These are phyloP conservation scores for Pristis pectinata DNA, from an alignment of 2,797 vertebrate genomes.

Conservation along the genomic window DNA sequence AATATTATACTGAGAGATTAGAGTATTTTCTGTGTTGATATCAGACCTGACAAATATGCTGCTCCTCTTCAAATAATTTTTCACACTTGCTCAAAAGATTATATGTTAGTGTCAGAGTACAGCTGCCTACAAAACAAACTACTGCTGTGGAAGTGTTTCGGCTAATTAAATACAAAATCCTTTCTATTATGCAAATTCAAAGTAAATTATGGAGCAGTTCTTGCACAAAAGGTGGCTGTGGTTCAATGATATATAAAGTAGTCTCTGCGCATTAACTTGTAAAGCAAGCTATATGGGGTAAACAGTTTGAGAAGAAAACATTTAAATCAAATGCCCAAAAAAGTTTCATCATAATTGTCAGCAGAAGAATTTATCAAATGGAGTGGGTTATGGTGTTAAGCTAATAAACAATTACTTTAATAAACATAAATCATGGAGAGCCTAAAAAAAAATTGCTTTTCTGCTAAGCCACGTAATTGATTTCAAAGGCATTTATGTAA, in stretches of 20 bases:
- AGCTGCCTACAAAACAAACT: background rate
- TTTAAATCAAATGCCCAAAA: too few species aligned
- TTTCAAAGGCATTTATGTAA: background rate
- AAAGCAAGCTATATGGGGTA: too few species aligned
- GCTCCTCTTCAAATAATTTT: background rate
- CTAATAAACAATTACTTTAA: background rate
- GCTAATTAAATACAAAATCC: too few species aligned
- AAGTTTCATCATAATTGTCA: too few species aligned
- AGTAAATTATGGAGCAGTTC: too few species aligned
- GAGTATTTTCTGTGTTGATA: background rate
- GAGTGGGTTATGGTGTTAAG: background rate
- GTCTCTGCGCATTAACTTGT: too few species aligned
- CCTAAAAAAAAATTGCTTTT: background rate
- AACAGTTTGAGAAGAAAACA: too few species aligned
- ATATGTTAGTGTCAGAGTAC: background rate
- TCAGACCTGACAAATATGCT: background rate
- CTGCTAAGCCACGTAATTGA: background rate
- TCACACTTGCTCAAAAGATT: background rate
- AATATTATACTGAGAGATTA: background rate
- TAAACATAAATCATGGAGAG: background rate
- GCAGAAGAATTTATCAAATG: too few species aligned
- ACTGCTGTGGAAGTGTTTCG: too few species aligned
- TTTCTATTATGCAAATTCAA: too few species aligned
- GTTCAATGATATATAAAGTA: too few species aligned
- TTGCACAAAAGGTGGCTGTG: too few species aligned